A percentile compares a stretch with the other conserved stretches of the same genome.
phyloP scores from a whole-genome alignment of 2,797 vertebrate genomes.

The Phrynocephalus vlangalii region DNA sequence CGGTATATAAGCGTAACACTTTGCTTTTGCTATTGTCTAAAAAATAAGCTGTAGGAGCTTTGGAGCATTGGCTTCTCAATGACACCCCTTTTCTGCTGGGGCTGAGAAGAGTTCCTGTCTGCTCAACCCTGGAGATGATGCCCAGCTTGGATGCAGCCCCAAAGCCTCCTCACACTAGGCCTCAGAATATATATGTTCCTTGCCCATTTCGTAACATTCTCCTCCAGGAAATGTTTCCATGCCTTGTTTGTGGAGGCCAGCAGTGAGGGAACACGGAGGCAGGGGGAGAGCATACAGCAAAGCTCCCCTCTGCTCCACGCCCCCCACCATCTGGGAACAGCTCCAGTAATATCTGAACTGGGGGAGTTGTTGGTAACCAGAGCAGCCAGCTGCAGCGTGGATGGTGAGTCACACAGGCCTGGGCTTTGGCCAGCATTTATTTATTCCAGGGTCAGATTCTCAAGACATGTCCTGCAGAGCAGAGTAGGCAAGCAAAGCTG shows the following conservation, averaged over 20 bases:
- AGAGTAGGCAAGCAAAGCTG: neutral
- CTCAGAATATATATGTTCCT: too few relatives aligned
- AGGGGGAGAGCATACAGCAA: neutral
- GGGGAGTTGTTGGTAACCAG: slow-evolving; percentile 16
- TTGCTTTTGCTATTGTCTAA: too few relatives aligned
- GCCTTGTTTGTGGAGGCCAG: neutral
- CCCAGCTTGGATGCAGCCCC: neutral
- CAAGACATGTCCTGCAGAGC: slow-evolving; percentile 25
- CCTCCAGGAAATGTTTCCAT: slow-evolving; percentile 8
- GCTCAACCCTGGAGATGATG: neutral
- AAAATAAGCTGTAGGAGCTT: too few relatives aligned
- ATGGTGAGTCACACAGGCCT: slow-evolving; percentile 23
- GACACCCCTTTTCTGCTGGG: too few relatives aligned
- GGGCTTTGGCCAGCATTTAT: slow-evolving; percentile 25
- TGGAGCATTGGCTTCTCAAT: neutral
- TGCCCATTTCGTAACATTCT: neutral
- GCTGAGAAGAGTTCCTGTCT: neutral
- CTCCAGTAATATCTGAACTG: slow-evolving; percentile 16
- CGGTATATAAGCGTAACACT: too few relatives aligned
- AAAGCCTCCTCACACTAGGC: neutral
- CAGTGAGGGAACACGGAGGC: neutral
- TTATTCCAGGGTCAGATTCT: slow-evolving; percentile 41
- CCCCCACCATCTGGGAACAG: slow-evolving; percentile 2
- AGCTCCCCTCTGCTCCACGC: too few relatives aligned
- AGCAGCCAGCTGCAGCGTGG: slow-evolving; percentile 13